These are phyloP conservation scores for Rattus rattus DNA, from an alignment of 2,113 vertebrate genomes.

Conservation along the genomic window DNA sequence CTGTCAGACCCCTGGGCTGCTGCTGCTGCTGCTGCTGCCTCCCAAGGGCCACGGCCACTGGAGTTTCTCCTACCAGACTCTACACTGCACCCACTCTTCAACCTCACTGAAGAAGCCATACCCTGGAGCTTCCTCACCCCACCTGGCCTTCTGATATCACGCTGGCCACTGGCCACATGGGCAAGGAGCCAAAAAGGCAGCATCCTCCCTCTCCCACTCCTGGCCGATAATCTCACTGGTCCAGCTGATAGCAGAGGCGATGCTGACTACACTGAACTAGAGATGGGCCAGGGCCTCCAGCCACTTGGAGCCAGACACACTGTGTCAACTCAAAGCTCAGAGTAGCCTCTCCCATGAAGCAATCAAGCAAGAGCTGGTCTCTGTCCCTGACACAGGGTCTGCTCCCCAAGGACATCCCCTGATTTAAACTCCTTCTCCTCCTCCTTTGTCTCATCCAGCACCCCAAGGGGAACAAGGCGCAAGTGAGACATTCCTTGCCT, in stretches of 20 bases:
- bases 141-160: not conserved
- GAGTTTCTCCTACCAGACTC: not conserved
- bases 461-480: not conserved
- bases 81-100: not conserved
- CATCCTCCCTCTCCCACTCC: not conserved
- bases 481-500: not conserved
- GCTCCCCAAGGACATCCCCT: not conserved
- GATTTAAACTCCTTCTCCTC: not conserved
- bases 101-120: not conserved
- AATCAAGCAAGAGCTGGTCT: not conserved
- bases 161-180: not conserved
- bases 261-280: not conserved
- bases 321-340: too few species aligned
- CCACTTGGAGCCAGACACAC: not conserved
- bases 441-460: not conserved
- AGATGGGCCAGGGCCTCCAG: accelerated
- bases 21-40: not conserved
- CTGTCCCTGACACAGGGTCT: not conserved
- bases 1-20: not conserved
- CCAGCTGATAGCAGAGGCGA: not conserved
- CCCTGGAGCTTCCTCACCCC: not conserved
- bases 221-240: not conserved
- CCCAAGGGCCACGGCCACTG: not conserved
- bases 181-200: not conserved
- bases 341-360: too few species aligned